Base-by-base conservation (phyloP, 2,888 invertebrate species). In the Nymphalis c-album region DNA sequence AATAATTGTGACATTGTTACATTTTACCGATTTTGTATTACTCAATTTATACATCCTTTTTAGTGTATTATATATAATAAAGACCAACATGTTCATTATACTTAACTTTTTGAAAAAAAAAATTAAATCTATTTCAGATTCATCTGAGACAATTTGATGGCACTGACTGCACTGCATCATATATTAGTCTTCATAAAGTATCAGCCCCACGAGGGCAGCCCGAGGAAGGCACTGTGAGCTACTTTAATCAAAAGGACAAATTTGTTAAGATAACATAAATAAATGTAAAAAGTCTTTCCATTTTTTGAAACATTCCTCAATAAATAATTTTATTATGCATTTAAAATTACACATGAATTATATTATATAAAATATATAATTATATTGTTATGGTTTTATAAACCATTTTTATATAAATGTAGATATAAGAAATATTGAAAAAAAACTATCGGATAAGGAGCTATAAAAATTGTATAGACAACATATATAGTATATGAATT, bases 91-190 rank as follows among this genome's bases (percentile, higher is more conserved):
- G 1, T 13, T 13, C 13, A 3, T 40, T 40, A 13, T 4, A 40
- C 13, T 13, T 13, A 3, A 40, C 13, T 13, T 48, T 48, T 7
- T n/a, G 7, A 1, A 7, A 2, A 26, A 53, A 8, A n/a, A 35
- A 35, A 31, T 8, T 55, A 7, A n/a, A 57, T 10, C 18, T 31
- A 26, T 92, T 92, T 20, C 85, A 96, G 95, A 95, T 96, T 74
- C 96, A 96, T 83, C 86, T 96, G 71, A 88, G 96, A 68, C 95
- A 95, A 78, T 96, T 95, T 83, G 95, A 96, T 76, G 93, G 90
- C 40, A 94, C 95, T 1, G 88, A 91, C 64, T 82, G 90, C 40
- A 91, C 94, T 20, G 93, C 95, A 2, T 94, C 94, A 1, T 94
- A 94, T 76, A 79, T 91, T 47, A 92, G 88, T 71, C 84, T 94